phyloP scores from a whole-genome alignment of 2,113 vertebrate genomes.

The Toxostoma redivivum region DNA sequence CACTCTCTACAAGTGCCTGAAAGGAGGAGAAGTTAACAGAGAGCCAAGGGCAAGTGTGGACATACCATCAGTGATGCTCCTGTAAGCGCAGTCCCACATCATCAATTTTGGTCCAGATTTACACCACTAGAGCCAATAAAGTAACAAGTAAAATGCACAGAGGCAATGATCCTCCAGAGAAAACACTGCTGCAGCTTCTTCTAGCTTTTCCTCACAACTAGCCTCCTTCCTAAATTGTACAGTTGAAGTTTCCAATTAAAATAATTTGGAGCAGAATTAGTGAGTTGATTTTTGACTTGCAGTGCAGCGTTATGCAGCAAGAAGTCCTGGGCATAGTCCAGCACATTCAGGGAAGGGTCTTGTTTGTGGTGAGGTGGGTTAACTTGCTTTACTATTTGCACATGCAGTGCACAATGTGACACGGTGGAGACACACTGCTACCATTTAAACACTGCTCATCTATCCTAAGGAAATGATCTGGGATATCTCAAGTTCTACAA shows the following conservation, averaged over 20 bases:
- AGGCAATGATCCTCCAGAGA: not conserved
- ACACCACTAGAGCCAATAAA: not conserved
- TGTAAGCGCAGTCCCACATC: fast-evolving
- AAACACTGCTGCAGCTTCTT: not conserved
- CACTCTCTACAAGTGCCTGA: not conserved
- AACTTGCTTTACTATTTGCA: not conserved
- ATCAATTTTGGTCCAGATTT: not conserved
- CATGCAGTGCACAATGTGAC: fast-evolving
- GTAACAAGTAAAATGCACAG: not conserved
- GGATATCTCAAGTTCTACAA: not conserved
- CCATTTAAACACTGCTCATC: not conserved
- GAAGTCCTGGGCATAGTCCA: not conserved
- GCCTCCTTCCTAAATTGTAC: not conserved
- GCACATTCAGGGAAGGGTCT: not conserved
- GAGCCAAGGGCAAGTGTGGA: not conserved
- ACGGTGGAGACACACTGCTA: fast-evolving
- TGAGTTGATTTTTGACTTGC: not conserved
- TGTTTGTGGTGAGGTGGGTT: fast-evolving
- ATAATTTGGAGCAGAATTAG: not conserved
- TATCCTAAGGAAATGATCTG: not conserved
- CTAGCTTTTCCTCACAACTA: not conserved
- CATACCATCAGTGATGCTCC: not conserved
- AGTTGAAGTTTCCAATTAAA: not conserved
- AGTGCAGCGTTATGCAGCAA: fast-evolving
- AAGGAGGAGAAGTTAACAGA: not conserved